Conservation (phyloP, 2,797 vertebrate genomes). For the Enoplosus armatus region DNA sequence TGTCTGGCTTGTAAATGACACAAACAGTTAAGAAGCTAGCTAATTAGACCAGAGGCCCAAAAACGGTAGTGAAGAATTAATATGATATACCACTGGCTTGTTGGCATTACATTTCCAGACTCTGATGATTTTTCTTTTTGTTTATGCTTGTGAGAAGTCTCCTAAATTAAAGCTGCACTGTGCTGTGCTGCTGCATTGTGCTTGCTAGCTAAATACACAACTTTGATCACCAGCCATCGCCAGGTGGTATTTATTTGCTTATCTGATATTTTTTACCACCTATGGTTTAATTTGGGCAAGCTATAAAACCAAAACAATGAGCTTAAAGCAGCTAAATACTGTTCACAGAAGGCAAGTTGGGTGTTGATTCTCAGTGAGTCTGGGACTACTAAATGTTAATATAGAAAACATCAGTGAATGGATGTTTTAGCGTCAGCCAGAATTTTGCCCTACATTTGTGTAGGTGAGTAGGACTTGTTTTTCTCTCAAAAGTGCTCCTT, state of each 20-base stretch:
- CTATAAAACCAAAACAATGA: background rate
- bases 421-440: background rate
- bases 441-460: no score
- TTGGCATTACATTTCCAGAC: conserved; percentile 1
- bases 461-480: no score
- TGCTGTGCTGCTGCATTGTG: background rate
- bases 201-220: background rate
- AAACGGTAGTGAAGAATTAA: background rate
- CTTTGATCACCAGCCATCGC: background rate
- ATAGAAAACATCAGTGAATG: background rate
- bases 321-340: background rate
- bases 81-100: background rate
- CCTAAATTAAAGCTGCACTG: background rate
- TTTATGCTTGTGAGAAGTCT: background rate
- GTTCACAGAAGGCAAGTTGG: background rate
- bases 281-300: background rate
- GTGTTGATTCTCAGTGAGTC: background rate
- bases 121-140: background rate
- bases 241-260: background rate
- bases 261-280: conserved; percentile 4
- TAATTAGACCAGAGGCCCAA: conserved; percentile 2
- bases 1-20: conserved; percentile 19
- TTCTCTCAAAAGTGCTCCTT: no score
- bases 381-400: background rate
- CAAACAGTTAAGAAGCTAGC: background rate